Base-by-base conservation (phyloP, 2,888 invertebrate species). In the Hedychridium roseum region DNA sequence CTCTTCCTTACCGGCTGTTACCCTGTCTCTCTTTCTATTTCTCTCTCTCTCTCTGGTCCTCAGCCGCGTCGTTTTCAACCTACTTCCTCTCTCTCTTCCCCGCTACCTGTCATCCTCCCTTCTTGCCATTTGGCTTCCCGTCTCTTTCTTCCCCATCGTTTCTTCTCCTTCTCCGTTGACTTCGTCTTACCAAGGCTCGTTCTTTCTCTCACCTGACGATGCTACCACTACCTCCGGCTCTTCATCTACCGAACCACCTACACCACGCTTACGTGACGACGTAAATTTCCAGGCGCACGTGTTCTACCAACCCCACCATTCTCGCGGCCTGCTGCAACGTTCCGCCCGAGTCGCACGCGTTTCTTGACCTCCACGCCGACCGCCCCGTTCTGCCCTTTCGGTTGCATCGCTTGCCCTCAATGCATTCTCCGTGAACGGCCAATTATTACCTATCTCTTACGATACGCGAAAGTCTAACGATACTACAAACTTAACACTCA, bases 1-100 rank as follows among this genome's bases (percentile, higher is more conserved):
- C 31, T 14, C 26, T 17, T 18, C 35, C 32, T 16, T 3, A 11
- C 26, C 16, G 32, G 21, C 9, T 49, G 48, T 42, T 40, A 48
- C 9, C 35, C 17, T 40, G 45, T 44, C 50, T 38, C 37, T 26
- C 40, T 40, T 42, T 48, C 53, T 58, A 54, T 57, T 57, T 54
- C 61, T 57, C 27, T 20, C 36, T 11, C 21, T 63, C 68, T 73
- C 57, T 61, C 50, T 50, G 56, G 57, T 78, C 82, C 81, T 82
- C 81, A n/a, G n/a, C n/a, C n/a, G n/a, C n/a, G n/a, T n/a, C n/a
- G n/a, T n/a, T n/a, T n/a, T n/a, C n/a, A n/a, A n/a, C n/a, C n/a
- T n/a, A n/a, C n/a, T n/a, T n/a, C 82, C 82, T 82, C n/a, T 82
- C 82, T 82, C 82, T 82, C 82, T 82, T 84, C 82, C 82, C 82